Percentiles rank a stretch among this genome's conserved stretches.
Evolutionary conservation across 1,140 invertebrate genomes (phyloP).

Genomic region (Ectropis grisescens): DNA sequence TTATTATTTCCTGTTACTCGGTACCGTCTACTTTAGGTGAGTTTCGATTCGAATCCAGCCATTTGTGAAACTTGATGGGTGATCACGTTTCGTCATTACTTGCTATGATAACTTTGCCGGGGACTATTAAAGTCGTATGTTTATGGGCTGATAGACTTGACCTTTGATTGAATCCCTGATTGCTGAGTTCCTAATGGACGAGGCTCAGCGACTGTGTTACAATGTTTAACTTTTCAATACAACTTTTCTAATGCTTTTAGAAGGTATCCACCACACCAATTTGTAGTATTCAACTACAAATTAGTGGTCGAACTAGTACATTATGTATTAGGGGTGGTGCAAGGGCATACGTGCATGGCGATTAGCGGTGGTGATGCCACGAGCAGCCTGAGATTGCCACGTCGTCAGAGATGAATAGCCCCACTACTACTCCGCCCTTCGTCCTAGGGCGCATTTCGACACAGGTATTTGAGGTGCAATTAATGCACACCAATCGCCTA

Average conservation of each 20-base stretch:
- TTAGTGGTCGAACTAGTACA: too few species aligned
- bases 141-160: too few species aligned
- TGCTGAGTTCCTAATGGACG: too few species aligned
- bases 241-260: too few species aligned
- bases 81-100: conserved; percentile 50
- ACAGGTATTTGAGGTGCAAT: conserved; percentile 53
- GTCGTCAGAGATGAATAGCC: conserved; percentile 44
- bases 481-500: too few species aligned
- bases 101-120: conserved; percentile 49
- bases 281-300: conserved; percentile 34
- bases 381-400: conserved; percentile 42
- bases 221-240: too few species aligned
- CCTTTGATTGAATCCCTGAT: too few species aligned
- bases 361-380: conserved; percentile 46
- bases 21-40: conserved; percentile 55
- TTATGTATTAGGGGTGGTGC: too few species aligned
- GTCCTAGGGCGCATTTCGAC: conserved; percentile 27
- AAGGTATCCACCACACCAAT: too few species aligned
- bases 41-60: conserved; percentile 52
- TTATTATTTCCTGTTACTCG: conserved; percentile 64
- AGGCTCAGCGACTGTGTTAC: too few species aligned
- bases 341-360: conserved; percentile 42
- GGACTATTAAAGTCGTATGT: too few species aligned
- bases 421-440: conserved; percentile 12
- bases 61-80: conserved; percentile 56